Evolutionary conservation across 2,113 vertebrate species (phyloP), one percentile per base, ranked within the genome.

Genomic region (Columbina picui): DNA sequence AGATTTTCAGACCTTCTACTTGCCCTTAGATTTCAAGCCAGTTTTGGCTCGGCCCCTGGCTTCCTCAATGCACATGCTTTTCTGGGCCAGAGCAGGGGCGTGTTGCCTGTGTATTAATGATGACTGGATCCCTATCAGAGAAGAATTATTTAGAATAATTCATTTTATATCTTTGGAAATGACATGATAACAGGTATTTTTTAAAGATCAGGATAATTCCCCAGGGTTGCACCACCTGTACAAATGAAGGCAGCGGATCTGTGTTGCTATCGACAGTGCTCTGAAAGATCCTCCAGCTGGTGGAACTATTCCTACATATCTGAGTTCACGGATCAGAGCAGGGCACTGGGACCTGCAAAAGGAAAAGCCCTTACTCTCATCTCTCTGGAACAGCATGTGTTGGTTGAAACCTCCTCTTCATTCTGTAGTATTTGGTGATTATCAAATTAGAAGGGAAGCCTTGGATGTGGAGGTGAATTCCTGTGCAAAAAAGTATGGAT

Each of bases 51-150:
- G 65, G 26, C 2, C 4, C 6, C 23, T 34, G 4, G 2, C 13
- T 55, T 57, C 27, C 36, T n/a, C 22, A n/a, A 1, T 53, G 15
- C 2, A 11, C 22, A 41, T 1, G 4, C 16, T 41, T 69, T 64
- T 19, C 29, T 0, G 3, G 21, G 9, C 27, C 4, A 3, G 52
- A 25, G 9, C 1, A 2, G 20, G 16, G 26, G 12, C 4, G 5
- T 34, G 41, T 38, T 83, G 53, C 50, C 64, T 86, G 63, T 60
- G 59, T 29, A 22, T 83, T 38, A 47, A 34, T 55, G 59, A 38
- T 70, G 49, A 83, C 30, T 71, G 52, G 47, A 9, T 69, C 27
- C 29, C 25, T 43, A 2, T n/a, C 18, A 76, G 6, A 87, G n/a
- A 80, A 15, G n/a, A 85, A 12, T 52, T 63, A 57, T 63, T 64